Base-by-base conservation (phyloP, 2,888 invertebrate species). In the Serrognathus titanus region DNA sequence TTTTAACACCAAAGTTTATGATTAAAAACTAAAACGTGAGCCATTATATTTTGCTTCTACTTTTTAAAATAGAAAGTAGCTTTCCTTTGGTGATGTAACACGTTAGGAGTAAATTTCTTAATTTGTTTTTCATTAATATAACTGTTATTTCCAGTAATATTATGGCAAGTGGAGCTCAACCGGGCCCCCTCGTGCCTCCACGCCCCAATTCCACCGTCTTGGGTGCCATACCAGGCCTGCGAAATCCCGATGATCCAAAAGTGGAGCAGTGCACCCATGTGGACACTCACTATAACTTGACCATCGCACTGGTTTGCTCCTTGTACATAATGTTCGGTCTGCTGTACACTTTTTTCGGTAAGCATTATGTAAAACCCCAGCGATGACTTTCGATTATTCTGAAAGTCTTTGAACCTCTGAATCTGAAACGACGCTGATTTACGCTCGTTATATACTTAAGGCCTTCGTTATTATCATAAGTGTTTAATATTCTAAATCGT, bases 271-370 rank as follows among this genome's bases (percentile, higher is more conserved):
- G 84, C 71, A 50, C 50, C 10, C 77, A 80, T 53, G 78, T 84
- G 53, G 82, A 85, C 72, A 81, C 82, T 69, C 81, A 85, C 71
- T 88, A 87, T 75, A 85, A 88, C 68, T 81, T 86, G 47, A 79
- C 84, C 46, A 80, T 85, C 24, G 85, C 87, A 57, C 78, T 85
- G 57, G 81, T 89, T 61, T 86, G 87, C 75, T 84, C 85, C 59
- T 84, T 88, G 80, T 88, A 87, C 72, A 84, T 89, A 65, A 83
- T 89, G 41, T 90, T 93, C 77, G 93, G 92, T 58, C 84, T 92
- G 65, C 85, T 93, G 56, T 93, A 92, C 74, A 90, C 90, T 61
- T 82, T 92, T 63, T 88, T 91, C 74, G 93, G 92, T 91, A 78
- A 85, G 85, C 45, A 16, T 16, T 16, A 16, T 3, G 4, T 31